phyloP scores from a whole-genome alignment of 2,888 invertebrate species.

The Tachystola acroxantha region DNA sequence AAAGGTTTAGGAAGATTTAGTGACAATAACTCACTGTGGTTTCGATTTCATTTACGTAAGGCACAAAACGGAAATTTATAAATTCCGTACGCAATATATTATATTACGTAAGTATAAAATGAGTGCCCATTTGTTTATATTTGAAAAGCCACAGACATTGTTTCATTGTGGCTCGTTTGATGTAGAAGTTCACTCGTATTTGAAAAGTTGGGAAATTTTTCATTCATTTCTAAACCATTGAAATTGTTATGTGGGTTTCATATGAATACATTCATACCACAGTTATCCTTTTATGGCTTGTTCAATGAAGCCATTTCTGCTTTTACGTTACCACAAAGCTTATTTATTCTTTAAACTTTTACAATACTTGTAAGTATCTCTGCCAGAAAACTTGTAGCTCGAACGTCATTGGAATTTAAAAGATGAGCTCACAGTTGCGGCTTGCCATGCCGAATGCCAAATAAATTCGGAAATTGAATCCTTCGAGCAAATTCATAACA shows the following conservation, averaged over 20 bases:
- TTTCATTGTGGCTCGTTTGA: not conserved
- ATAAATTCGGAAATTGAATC: conserved; percentile 31
- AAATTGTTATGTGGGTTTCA: not conserved
- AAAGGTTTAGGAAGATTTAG: conserved; percentile 8
- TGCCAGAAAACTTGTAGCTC: not conserved
- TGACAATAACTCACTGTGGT: conserved; percentile 6
- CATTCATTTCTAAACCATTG: too few relatives aligned
- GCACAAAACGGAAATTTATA: conserved; percentile 7
- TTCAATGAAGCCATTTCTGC: too few relatives aligned
- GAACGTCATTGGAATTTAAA: not conserved
- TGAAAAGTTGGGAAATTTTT: not conserved
- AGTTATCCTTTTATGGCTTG: too few relatives aligned
- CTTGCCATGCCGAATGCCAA: conserved; percentile 24
- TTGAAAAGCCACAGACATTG: too few relatives aligned
- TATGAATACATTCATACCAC: not conserved
- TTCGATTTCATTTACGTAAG: conserved; percentile 3
- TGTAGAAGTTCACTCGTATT: not conserved
- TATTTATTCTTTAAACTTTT: too few relatives aligned
- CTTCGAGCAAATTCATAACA: conserved; percentile 21
- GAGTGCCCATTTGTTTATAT: too few relatives aligned
- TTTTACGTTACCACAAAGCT: too few relatives aligned
- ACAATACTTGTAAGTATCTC: not conserved
- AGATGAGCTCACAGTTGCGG: conserved; percentile 9
- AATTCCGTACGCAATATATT: conserved; percentile 3
- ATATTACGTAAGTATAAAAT: not conserved